Evolutionary conservation across 2,113 vertebrate genomes (phyloP), one percentile per base, ranked within the genome.

Genomic region (Corynorhinus townsendii): DNA sequence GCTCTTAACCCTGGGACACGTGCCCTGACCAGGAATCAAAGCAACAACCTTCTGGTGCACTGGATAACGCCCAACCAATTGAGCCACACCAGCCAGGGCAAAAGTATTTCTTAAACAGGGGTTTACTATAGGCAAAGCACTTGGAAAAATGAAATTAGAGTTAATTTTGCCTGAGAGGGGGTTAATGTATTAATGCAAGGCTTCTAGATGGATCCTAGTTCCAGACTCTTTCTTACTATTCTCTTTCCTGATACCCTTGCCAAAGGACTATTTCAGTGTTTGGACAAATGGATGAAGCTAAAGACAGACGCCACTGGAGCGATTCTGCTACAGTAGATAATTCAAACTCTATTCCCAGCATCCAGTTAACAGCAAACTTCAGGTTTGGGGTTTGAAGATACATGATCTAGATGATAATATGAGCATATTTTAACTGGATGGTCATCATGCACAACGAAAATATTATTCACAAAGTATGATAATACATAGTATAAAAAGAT

Each of bases 161-260:
- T 95, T 83, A 49, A 40, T 87, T 92, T 95, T 87, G 49, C 66
- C 45, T 69, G 38, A 85, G 56, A 76, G 7, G 12, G 28, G 15
- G 20, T 88, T 90, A 59, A 95, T 66, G 93, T 87, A 90, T 85
- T 84, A 89, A 90, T 19, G 62, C 26, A 62, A 76, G 11, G 7
- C 62, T 94, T 30, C 52, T 76, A 56, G 49, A 76, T 72, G 3
- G 38, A 38, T n/a, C 82, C 7, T 56, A 17, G 43, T 76, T 84
- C 90, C 35, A 9, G 52, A 81, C 20, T 49, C 80, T 80, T 79
- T 33, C 66, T 43, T 90, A 88, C 64, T 3, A 7, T 90, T 79
- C 12, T 73, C 33, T 95, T 80, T 45, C 56, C 33, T 59, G 85
- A 47, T 33, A 69, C 28, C 43, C n/a, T 80, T 93, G 59, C 20